phyloP scores from a whole-genome alignment of 2,888 invertebrate species.

The Amblyjoppa fuscipennis region DNA sequence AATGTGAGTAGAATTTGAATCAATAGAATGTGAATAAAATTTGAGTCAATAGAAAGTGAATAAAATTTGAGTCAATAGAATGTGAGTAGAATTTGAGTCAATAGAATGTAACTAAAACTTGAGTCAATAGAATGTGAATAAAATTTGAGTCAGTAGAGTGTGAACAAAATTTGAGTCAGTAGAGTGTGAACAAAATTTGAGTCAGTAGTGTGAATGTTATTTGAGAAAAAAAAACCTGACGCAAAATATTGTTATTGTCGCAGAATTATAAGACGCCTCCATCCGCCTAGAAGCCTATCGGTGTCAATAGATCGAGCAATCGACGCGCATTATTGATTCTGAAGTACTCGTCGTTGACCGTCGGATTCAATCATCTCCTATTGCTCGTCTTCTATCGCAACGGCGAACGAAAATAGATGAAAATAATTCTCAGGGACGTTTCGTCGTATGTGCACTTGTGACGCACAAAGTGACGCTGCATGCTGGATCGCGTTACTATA shows the following conservation, averaged over 20 bases:
- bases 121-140: no score
- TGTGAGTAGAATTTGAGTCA: no score
- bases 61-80: no score
- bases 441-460: background rate
- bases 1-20: no score
- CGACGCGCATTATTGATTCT: conserved; percentile 34
- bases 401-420: conserved; percentile 44
- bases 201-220: no score
- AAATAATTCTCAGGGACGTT: conserved; percentile 37
- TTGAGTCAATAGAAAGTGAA: no score
- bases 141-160: no score
- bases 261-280: background rate
- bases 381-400: conserved; percentile 11
- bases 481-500: background rate
- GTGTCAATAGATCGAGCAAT: conserved; percentile 45
- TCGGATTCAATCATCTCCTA: conserved; percentile 30
- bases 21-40: no score
- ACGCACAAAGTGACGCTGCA: background rate
- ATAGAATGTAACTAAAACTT: no score
- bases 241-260: background rate
- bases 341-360: conserved; percentile 25
- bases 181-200: no score
- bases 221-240: no score
- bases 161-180: no score
- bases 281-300: background rate